Percentiles rank a stretch among this genome's conserved stretches.
Conservation (phyloP, 2,113 vertebrate genomes). For the Mellivora capensis region DNA sequence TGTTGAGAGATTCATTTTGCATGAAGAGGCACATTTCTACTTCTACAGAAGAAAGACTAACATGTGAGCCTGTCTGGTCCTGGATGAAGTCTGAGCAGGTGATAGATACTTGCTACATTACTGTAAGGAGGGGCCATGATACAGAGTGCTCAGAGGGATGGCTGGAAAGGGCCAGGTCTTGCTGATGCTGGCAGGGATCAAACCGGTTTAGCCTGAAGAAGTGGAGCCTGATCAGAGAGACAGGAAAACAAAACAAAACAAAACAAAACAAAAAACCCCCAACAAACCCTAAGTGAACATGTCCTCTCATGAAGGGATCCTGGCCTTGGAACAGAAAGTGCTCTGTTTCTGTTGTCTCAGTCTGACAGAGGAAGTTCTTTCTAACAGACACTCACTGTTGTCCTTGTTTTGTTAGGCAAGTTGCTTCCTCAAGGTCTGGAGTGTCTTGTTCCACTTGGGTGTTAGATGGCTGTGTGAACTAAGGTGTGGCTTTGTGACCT, state of each 20-base stretch:
- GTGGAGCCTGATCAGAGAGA: not conserved
- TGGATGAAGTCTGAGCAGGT: not conserved
- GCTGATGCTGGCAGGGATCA: not conserved
- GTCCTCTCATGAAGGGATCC: not conserved
- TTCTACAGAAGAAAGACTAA: not conserved
- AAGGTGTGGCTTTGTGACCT: slow-evolving; percentile 45
- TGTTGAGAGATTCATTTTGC: slow-evolving; percentile 17
- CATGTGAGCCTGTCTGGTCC: not conserved
- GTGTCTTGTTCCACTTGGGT: not conserved
- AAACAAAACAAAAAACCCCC: not conserved
- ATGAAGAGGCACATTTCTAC: not conserved
- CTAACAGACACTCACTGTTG: slow-evolving; percentile 13
- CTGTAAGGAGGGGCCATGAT: fast-evolving
- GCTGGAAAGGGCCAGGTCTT: not conserved
- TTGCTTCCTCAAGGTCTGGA: not conserved
- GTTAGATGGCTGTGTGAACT: not conserved
- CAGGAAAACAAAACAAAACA: not conserved
- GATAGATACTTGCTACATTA: not conserved
- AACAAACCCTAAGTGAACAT: not conserved
- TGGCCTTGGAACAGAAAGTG: not conserved
- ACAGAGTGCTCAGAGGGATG: not conserved
- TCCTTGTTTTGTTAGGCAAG: not conserved
- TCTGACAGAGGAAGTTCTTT: not conserved
- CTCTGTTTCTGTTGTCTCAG: not conserved
- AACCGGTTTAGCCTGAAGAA: not conserved